These are phyloP conservation scores for Ciona savignyi DNA, from an alignment of 23 tunicate genomes.

Conservation along the genomic window DNA sequence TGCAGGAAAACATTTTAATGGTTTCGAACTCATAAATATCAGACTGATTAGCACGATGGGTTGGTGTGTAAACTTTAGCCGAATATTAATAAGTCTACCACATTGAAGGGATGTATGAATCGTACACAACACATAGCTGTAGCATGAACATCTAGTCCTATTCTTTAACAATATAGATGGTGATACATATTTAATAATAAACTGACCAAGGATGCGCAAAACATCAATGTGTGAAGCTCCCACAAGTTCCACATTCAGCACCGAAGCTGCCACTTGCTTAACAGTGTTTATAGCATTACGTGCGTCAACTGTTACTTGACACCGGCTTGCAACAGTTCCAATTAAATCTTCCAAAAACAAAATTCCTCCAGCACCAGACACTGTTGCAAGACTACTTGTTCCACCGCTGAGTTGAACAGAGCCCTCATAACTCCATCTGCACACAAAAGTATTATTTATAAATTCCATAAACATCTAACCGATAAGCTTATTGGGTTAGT, in stretches of 20 bases:
- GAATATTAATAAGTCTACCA: too few relatives aligned
- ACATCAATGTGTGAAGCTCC: conserved; percentile 6
- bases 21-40: too few relatives aligned
- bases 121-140: too few relatives aligned
- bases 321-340: neutral
- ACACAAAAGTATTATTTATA: neutral
- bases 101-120: too few relatives aligned
- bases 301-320: conserved; percentile 4
- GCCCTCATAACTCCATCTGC: conserved; percentile 15
- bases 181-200: too few relatives aligned
- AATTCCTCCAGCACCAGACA: conserved; percentile 22
- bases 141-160: too few relatives aligned
- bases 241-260: neutral
- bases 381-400: neutral
- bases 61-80: too few relatives aligned
- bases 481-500: too few relatives aligned
- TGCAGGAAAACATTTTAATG: too few relatives aligned
- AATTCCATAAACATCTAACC: too few relatives aligned
- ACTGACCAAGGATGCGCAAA: neutral
- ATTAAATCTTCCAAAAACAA: conserved; percentile 1
- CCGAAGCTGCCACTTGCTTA: conserved; percentile 12
- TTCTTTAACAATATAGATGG: too few relatives aligned
- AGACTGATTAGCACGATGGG: too few relatives aligned
- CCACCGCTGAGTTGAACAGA: conserved; percentile 2
- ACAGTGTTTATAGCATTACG: neutral